Evolutionary conservation across 2,113 vertebrate genomes (phyloP).

Genomic region (Mustela nigripes): DNA sequence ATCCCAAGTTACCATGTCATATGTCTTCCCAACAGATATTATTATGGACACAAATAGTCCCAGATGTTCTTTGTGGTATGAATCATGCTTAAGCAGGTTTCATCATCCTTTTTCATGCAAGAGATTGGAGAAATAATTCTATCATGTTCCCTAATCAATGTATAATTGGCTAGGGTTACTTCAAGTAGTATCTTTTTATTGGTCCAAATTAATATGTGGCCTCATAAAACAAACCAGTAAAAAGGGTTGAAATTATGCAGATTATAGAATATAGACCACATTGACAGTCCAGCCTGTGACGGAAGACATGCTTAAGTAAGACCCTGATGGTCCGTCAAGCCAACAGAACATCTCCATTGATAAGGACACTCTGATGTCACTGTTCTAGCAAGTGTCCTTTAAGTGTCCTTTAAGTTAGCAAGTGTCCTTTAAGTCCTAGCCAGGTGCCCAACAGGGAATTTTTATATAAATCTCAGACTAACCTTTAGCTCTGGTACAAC

Average conservation of each 20-base stretch:
- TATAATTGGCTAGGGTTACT: neutral
- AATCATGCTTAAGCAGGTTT: neutral
- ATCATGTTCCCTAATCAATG: neutral
- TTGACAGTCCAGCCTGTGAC: neutral
- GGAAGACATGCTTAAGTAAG: neutral
- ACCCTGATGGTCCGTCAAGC: neutral
- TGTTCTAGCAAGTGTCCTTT: neutral
- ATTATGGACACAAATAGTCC: neutral
- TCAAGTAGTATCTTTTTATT: neutral
- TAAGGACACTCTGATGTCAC: neutral
- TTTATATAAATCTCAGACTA: neutral
- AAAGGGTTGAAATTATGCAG: neutral
- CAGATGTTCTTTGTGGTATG: neutral
- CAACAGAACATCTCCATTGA: neutral
- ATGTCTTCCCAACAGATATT: neutral
- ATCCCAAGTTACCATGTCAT: neutral
- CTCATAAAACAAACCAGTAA: neutral
- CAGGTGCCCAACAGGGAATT: neutral
- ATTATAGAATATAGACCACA: neutral
- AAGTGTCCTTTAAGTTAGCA: too few species aligned
- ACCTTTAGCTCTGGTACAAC: neutral
- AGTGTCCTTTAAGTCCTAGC: too few species aligned
- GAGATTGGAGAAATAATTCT: neutral
- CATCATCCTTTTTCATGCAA: neutral
- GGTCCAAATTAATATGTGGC: neutral